These are phyloP conservation scores for Stegodyphus dumicola DNA, from an alignment of 1,140 invertebrate genomes.

Conservation along the genomic window DNA sequence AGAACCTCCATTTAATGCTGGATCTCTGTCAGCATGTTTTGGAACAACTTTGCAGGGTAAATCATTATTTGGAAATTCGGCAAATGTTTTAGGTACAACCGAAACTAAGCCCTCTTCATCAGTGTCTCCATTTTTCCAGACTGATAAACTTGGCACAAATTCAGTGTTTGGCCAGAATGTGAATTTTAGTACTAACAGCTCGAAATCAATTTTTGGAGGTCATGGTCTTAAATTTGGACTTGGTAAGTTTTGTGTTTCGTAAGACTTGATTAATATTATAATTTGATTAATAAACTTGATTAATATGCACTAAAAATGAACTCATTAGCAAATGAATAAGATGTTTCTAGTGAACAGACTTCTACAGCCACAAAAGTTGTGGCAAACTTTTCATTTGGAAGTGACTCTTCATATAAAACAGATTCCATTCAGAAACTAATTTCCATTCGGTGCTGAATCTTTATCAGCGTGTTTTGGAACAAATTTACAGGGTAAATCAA, in stretches of 20 bases:
- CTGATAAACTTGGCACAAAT: background rate
- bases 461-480: too few relatives aligned
- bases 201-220: background rate
- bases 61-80: background rate
- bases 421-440: too few relatives aligned
- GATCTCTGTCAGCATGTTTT: slow-evolving; percentile 35
- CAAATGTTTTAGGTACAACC: too few relatives aligned
- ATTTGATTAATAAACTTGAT: too few relatives aligned
- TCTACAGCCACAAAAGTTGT: slow-evolving; percentile 51
- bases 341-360: background rate
- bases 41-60: background rate
- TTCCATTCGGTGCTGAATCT: too few relatives aligned
- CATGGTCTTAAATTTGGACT: background rate
- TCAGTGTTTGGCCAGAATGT: background rate
- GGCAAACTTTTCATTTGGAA: slow-evolving; percentile 63
- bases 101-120: too few relatives aligned
- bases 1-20: slow-evolving; percentile 14
- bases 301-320: slow-evolving; percentile 70
- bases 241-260: background rate
- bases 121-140: background rate
- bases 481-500: too few relatives aligned
- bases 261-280: too few relatives aligned
- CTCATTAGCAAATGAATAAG: background rate
- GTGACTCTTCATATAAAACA: background rate
- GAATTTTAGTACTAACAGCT: background rate